phyloP scores from a whole-genome alignment of 2,113 vertebrate genomes.

The Xerus inauris region DNA sequence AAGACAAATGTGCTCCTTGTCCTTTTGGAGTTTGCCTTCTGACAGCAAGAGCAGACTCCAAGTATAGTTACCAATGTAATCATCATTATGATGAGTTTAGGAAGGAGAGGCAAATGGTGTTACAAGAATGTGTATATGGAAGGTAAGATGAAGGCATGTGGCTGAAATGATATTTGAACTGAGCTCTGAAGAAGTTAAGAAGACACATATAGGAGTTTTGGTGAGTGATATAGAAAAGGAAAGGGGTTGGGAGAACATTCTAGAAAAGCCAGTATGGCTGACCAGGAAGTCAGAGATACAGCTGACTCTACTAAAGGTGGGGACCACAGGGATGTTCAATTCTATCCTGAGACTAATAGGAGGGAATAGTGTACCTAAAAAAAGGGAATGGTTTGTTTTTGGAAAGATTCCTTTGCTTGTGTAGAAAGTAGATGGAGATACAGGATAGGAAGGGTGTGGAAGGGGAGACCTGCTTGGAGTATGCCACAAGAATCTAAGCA shows the following conservation, averaged over 20 bases:
- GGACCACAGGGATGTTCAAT: background rate
- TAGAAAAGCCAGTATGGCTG: background rate
- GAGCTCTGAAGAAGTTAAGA: background rate
- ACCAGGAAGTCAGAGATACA: background rate
- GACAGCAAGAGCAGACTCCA: background rate
- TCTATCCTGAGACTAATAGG: background rate
- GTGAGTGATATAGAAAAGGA: background rate
- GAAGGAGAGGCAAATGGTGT: background rate
- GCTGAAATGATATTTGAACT: background rate
- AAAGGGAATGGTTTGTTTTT: background rate
- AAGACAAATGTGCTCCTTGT: background rate
- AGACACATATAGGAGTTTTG: background rate
- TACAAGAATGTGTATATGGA: background rate
- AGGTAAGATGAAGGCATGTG: too few species aligned
- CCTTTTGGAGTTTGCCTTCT: background rate
- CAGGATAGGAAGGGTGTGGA: too few species aligned
- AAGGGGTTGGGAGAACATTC: background rate
- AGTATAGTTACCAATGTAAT: background rate
- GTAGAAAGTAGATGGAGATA: background rate
- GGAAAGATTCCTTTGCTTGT: background rate
- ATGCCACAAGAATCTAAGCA: background rate
- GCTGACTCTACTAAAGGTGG: background rate
- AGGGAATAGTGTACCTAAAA: background rate
- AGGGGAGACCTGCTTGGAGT: background rate
- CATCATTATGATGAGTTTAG: background rate